Evolutionary conservation across 2,888 invertebrate genomes (phyloP).

Genomic region (Zaprionus obscuricornis): DNA sequence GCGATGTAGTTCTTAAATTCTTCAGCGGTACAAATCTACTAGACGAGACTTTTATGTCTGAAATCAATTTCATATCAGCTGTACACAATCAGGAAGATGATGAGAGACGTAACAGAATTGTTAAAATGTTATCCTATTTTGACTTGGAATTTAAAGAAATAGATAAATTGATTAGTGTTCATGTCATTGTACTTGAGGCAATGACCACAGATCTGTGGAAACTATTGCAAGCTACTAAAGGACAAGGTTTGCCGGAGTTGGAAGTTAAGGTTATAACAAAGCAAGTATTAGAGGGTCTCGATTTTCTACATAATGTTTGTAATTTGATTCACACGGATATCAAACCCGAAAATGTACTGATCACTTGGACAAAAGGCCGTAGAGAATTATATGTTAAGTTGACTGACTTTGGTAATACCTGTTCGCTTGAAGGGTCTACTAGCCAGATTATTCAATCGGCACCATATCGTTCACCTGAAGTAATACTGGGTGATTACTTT

Average conservation of each 20-base stretch:
- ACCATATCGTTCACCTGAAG: conserved; percentile 97
- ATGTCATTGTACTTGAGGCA: conserved; percentile 2
- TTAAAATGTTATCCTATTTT: background rate
- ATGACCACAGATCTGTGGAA: conserved; percentile 3
- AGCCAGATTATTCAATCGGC: conserved; percentile 91
- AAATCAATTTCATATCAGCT: too few species aligned
- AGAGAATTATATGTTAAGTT: conserved; percentile 97
- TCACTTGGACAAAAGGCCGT: conserved; percentile 92
- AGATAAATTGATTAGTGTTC: too few species aligned
- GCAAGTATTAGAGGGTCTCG: conserved; percentile 4
- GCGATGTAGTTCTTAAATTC: too few species aligned
- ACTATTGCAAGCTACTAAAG: background rate
- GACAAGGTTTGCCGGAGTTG: background rate
- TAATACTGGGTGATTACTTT: conserved; percentile 96
- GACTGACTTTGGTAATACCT: conserved; percentile 98
- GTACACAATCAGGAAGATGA: too few species aligned
- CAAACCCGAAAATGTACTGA: conserved; percentile 83
- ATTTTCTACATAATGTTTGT: conserved; percentile 1
- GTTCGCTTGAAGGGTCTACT: conserved; percentile 85
- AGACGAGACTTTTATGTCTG: too few species aligned
- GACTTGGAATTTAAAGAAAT: too few species aligned
- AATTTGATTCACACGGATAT: conserved; percentile 25
- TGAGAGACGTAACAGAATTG: background rate
- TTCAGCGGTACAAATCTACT: too few species aligned
- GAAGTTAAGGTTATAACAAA: background rate